A percentile compares a stretch with the other conserved stretches of the same genome.
These are phyloP conservation scores for Lydus trimaculatus DNA, from an alignment of 2,888 invertebrate genomes.

Conservation along the genomic window DNA sequence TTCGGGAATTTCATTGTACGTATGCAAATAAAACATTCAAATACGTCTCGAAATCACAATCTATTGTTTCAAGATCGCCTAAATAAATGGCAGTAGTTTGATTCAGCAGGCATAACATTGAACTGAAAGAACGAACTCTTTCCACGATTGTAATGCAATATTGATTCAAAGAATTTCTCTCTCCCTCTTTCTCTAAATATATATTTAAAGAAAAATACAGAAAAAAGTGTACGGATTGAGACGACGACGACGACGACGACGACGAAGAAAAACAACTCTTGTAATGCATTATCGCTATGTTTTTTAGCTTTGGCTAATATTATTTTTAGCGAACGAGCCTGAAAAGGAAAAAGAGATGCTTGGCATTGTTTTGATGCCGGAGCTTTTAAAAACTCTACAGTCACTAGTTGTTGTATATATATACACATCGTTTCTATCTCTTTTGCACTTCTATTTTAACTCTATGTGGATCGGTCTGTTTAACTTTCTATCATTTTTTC, in stretches of 20 bases:
- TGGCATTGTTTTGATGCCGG: conserved; percentile 57
- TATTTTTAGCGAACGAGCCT: conserved; percentile 55
- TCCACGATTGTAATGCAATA: conserved; percentile 46
- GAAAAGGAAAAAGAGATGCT: conserved; percentile 49
- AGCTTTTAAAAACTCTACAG: conserved; percentile 48
- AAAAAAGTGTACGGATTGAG: conserved; percentile 35
- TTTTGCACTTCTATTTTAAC: neutral
- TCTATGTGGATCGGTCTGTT: neutral
- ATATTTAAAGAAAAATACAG: neutral
- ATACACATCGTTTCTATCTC: neutral
- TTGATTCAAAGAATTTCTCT: conserved; percentile 51
- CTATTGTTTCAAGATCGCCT: conserved; percentile 48
- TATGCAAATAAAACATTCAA: conserved; percentile 57
- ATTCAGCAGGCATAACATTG: conserved; percentile 25
- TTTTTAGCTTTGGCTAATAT: conserved; percentile 54
- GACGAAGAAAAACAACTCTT: conserved; percentile 47
- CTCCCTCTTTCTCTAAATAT: conserved; percentile 31
- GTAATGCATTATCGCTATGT: conserved; percentile 54
- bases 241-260: conserved; percentile 42
- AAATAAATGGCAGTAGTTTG: conserved; percentile 43
- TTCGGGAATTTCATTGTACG: conserved; percentile 58
- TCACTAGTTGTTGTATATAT: neutral
- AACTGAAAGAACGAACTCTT: conserved; percentile 32
- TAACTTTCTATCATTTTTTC: neutral
- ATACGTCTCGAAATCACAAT: conserved; percentile 51